Conservation (phyloP, 2,797 vertebrate genomes). For the Eutrigla gurnardus region DNA sequence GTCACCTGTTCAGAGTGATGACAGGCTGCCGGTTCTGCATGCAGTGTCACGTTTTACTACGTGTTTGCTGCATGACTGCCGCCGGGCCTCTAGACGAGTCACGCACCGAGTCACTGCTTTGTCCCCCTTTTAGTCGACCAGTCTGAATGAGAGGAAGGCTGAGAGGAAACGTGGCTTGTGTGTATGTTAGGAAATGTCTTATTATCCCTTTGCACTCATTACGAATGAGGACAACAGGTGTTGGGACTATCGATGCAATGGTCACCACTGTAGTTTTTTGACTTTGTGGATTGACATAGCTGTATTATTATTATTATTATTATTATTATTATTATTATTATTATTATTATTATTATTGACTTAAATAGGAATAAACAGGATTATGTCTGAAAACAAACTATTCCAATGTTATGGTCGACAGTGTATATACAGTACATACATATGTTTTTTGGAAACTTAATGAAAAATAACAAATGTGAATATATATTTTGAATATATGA, state of each 20-base stretch:
- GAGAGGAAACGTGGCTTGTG: not conserved
- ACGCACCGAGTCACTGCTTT: not conserved
- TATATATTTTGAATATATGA: too few relatives aligned
- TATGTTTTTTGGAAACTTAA: too few relatives aligned
- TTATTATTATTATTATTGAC: too few relatives aligned
- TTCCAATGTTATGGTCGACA: too few relatives aligned
- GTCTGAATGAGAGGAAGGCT: not conserved
- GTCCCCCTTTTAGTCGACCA: slow-evolving; percentile 8
- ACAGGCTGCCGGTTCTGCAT: slow-evolving; percentile 34
- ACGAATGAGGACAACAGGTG: not conserved
- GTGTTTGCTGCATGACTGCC: slow-evolving; percentile 33
- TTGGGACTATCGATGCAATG: not conserved
- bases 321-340: too few relatives aligned
- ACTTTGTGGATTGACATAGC: not conserved
- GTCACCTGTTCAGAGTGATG: slow-evolving; percentile 53
- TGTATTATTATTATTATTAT: too few relatives aligned
- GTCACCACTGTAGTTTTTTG: not conserved
- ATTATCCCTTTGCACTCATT: not conserved
- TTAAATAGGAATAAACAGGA: too few relatives aligned
- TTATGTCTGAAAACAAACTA: too few relatives aligned
- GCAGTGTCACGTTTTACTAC: slow-evolving; percentile 35
- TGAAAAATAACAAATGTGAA: too few relatives aligned
- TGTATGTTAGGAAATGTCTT: not conserved
- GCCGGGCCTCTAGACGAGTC: slow-evolving; percentile 5
- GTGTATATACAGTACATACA: too few relatives aligned